These are phyloP conservation scores for Actinostola sp. DNA, from an alignment of 92 coral and sea anemone species.

Conservation along the genomic window DNA sequence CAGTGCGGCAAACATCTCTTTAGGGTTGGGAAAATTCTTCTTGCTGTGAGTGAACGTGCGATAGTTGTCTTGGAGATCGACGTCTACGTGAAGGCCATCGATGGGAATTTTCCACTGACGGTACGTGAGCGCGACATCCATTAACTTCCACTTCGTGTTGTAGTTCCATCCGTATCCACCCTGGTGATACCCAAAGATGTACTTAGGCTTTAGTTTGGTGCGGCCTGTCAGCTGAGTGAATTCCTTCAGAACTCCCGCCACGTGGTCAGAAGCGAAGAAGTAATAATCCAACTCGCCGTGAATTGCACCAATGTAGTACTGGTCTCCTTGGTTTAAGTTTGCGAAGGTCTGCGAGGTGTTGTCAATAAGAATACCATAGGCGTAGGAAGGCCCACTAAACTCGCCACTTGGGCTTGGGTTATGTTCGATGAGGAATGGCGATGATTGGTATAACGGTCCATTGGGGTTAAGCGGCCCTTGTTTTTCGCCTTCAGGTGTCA, in stretches of 20 bases:
- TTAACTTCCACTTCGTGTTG: slow-evolving; percentile 80
- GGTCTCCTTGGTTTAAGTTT: slow-evolving; percentile 69
- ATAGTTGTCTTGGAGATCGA: slow-evolving; percentile 71
- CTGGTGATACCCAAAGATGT: slow-evolving; percentile 77
- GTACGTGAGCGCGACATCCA: slow-evolving; percentile 80
- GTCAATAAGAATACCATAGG: slow-evolving; percentile 76
- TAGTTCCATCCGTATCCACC: slow-evolving; percentile 79
- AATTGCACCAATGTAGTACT: slow-evolving; percentile 76
- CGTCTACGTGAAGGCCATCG: slow-evolving; percentile 80
- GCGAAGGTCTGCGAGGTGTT: slow-evolving; percentile 79
- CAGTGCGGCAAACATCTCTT: slow-evolving; percentile 66
- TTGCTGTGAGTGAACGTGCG: slow-evolving; percentile 82
- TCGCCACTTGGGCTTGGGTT: slow-evolving; percentile 71
- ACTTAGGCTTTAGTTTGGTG: slow-evolving; percentile 65
- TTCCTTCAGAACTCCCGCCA: slow-evolving; percentile 72
- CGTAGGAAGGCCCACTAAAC: slow-evolving; percentile 69
- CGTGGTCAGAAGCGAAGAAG: slow-evolving; percentile 78
- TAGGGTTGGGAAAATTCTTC: slow-evolving; percentile 73
- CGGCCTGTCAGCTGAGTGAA: slow-evolving; percentile 77
- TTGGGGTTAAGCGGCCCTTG: slow-evolving; percentile 76
- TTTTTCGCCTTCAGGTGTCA: slow-evolving; percentile 72
- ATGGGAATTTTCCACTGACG: slow-evolving; percentile 78
- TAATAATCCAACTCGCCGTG: slow-evolving; percentile 84
- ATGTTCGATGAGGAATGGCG: slow-evolving; percentile 79
- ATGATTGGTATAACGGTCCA: slow-evolving; percentile 76